Conservation (phyloP, 2,113 vertebrate genomes). For the Calidris pygmaea region DNA sequence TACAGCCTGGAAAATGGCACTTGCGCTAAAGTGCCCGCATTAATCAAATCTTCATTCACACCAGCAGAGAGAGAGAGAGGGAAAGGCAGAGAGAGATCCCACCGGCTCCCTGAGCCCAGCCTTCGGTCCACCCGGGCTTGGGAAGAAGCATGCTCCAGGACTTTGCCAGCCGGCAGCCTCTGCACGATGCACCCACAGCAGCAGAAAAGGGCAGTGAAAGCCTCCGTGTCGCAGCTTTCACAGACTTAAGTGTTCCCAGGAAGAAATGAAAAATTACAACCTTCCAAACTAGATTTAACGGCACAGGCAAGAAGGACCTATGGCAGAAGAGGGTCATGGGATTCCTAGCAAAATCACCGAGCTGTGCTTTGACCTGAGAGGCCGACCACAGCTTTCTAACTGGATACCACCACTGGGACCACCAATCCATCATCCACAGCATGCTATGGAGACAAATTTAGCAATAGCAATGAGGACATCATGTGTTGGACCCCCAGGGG, state of each 20-base stretch:
- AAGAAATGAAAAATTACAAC: background rate
- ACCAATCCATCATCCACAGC: background rate
- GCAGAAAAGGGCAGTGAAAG: background rate
- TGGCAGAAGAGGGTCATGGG: background rate
- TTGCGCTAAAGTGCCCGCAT: constrained; percentile 39
- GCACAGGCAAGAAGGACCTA: background rate
- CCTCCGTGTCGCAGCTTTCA: background rate
- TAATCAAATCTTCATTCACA: constrained; percentile 53
- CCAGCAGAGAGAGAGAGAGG: background rate
- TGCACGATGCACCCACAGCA: fast-evolving
- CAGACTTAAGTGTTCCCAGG: background rate
- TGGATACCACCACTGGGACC: background rate
- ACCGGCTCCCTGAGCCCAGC: background rate
- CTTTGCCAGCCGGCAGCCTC: background rate
- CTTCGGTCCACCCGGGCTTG: fast-evolving
- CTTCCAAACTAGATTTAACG: background rate
- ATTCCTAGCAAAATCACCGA: background rate
- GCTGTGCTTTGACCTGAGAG: background rate
- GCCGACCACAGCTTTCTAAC: background rate
- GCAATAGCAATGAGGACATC: background rate
- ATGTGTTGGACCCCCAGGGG: fast-evolving
- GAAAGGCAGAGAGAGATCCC: background rate
- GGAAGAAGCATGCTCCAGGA: fast-evolving
- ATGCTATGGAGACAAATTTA: background rate
- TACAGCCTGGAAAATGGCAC: constrained; percentile 42